Evolutionary conservation across 2,888 invertebrate species (phyloP).

Genomic region (Hermaeophaga mercurialis): DNA sequence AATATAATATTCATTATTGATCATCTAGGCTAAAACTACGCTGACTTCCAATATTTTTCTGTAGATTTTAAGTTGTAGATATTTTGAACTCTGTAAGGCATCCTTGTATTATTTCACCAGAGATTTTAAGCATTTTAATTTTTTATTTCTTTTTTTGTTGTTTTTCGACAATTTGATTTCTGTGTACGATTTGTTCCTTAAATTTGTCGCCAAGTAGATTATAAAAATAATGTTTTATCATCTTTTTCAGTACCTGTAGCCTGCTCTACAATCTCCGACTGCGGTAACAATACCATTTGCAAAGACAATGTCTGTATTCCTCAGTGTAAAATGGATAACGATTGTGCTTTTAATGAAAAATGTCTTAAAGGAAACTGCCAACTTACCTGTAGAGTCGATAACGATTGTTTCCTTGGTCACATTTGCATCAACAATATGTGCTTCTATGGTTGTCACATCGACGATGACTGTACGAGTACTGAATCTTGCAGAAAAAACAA

Average conservation of each 20-base stretch:
- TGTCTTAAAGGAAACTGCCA: constrained; percentile 82
- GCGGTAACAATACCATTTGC: constrained; percentile 74
- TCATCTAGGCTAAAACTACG: too few species aligned
- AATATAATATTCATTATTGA: too few species aligned
- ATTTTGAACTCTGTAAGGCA: too few species aligned
- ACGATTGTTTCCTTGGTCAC: constrained; percentile 90
- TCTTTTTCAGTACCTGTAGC: constrained; percentile 72
- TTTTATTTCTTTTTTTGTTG: too few species aligned
- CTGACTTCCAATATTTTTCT: too few species aligned
- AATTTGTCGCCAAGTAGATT: too few species aligned
- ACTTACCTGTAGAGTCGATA: constrained; percentile 88
- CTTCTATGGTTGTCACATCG: constrained; percentile 81
- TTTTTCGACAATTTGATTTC: too few species aligned
- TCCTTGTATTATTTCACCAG: too few species aligned
- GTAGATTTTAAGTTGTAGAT: too few species aligned
- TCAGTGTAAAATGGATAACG: constrained; percentile 73
- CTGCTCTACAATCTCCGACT: constrained; percentile 73
- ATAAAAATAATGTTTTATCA: too few species aligned
- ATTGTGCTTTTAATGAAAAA: constrained; percentile 89
- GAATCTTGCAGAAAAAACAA: constrained; percentile 82
- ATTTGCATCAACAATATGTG: constrained; percentile 87
- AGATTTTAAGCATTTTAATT: too few species aligned
- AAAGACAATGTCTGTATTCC: constrained; percentile 83
- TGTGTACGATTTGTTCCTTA: too few species aligned
- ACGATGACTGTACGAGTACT: constrained; percentile 85